Percentiles rank a stretch among this genome's conserved stretches.
Evolutionary conservation across 2,888 invertebrate genomes (phyloP).

Genomic region (Gymnosoma rotundatum): DNA sequence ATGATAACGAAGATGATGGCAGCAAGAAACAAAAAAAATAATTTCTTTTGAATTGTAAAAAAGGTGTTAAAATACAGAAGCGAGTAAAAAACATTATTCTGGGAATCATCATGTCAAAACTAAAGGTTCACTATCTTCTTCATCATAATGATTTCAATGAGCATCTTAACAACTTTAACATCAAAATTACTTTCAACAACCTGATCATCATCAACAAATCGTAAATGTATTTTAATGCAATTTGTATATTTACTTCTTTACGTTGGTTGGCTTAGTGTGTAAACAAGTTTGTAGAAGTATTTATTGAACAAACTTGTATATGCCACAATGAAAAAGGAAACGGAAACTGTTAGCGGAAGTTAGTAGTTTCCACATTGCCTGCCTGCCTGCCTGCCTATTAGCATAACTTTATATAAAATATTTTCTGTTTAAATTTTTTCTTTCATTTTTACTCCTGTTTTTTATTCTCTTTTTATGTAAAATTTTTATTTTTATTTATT

Average conservation of each 20-base stretch:
- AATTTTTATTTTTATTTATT: constrained; percentile 42
- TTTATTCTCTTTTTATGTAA: constrained; percentile 4
- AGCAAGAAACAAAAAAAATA: not conserved
- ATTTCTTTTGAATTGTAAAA: constrained; percentile 18
- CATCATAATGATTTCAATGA: constrained; percentile 45
- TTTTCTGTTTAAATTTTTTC: constrained; percentile 40
- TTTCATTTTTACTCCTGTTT: constrained; percentile 7
- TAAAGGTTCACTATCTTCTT: constrained; percentile 31
- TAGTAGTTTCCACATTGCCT: constrained; percentile 61
- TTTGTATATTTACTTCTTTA: constrained; percentile 13
- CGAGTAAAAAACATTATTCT: constrained; percentile 9
- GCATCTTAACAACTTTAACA: constrained; percentile 5
- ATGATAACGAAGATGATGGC: constrained; percentile 9
- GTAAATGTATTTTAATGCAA: constrained; percentile 34
- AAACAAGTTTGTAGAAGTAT: constrained; percentile 21
- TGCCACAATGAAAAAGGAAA: constrained; percentile 59
- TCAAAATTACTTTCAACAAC: constrained; percentile 5
- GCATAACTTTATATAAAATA: constrained; percentile 66
- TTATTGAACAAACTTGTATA: constrained; percentile 50
- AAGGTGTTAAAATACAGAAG: constrained; percentile 53
- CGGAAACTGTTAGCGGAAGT: constrained; percentile 69
- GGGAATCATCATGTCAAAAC: constrained; percentile 47
- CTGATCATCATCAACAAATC: constrained; percentile 36
- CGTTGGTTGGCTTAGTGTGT: not conserved
- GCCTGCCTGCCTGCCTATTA: constrained; percentile 64